phyloP scores from a whole-genome alignment of 1,140 invertebrate species.

The Linepithema humile region DNA sequence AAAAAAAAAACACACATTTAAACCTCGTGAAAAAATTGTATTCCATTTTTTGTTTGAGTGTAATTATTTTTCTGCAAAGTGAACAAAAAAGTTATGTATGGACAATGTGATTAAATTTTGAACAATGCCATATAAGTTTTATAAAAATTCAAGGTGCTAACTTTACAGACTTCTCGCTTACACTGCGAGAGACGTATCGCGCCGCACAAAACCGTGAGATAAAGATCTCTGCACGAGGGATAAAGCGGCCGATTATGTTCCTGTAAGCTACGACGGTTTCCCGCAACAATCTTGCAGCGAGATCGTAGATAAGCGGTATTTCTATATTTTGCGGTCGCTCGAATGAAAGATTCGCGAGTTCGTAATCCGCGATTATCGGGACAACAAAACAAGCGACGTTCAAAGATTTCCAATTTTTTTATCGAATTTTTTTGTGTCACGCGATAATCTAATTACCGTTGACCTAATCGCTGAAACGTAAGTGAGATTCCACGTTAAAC shows the following conservation, averaged over 20 bases:
- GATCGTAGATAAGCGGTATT: conserved; percentile 11
- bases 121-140: too few species aligned
- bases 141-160: too few species aligned
- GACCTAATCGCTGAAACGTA: conserved; percentile 6
- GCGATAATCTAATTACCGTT: conserved; percentile 66
- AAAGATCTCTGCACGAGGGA: not conserved
- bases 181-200: not conserved
- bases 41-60: too few species aligned
- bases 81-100: too few species aligned
- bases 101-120: too few species aligned
- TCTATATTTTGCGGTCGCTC: not conserved
- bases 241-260: conserved; percentile 18
- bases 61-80: too few species aligned
- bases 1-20: too few species aligned
- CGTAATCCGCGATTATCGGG: not conserved
- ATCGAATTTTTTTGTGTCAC: conserved; percentile 37
- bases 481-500: not conserved
- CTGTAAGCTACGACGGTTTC: not conserved
- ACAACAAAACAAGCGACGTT: not conserved
- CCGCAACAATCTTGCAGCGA: not conserved
- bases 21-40: too few species aligned
- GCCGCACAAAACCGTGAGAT: not conserved
- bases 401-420: conserved; percentile 2
- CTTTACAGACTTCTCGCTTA: too few species aligned
- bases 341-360: not conserved